These are phyloP conservation scores for Petrolisthes manimaculis DNA, from an alignment of 2,888 invertebrate genomes.

Conservation along the genomic window DNA sequence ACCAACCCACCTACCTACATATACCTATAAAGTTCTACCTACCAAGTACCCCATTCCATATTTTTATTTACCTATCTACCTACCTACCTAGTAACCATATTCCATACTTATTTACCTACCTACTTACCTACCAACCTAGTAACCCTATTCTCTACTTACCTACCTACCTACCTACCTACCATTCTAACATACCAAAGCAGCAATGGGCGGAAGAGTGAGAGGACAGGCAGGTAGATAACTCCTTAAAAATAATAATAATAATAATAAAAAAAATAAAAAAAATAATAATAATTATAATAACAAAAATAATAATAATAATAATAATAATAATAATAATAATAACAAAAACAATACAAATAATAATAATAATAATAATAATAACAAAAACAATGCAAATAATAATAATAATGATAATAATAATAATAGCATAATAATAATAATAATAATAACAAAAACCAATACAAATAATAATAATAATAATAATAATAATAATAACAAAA, in stretches of 20 bases:
- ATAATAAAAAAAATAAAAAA: no score
- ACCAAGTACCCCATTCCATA: background rate
- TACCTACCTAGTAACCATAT: background rate
- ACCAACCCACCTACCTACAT: background rate
- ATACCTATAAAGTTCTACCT: background rate
- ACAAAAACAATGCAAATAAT: background rate
- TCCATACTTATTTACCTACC: background rate
- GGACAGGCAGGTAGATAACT: no score
- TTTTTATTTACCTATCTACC: background rate
- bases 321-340: background rate
- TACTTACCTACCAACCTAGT: background rate
- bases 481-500: no score
- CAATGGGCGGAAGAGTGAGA: no score
- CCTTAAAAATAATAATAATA: no score
- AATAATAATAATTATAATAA: background rate
- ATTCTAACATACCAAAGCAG: background rate
- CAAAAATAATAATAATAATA: background rate
- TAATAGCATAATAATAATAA: no score
- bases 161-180: background rate
- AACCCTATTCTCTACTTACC: no score
- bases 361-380: no score
- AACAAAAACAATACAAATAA: no score
- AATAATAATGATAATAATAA: background rate
- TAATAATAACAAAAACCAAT: no score
- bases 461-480: no score